A percentile compares a stretch with the other conserved stretches of the same genome.
These are phyloP conservation scores for Barnardius zonarius DNA, from an alignment of 2,113 vertebrate species.

Conservation along the genomic window DNA sequence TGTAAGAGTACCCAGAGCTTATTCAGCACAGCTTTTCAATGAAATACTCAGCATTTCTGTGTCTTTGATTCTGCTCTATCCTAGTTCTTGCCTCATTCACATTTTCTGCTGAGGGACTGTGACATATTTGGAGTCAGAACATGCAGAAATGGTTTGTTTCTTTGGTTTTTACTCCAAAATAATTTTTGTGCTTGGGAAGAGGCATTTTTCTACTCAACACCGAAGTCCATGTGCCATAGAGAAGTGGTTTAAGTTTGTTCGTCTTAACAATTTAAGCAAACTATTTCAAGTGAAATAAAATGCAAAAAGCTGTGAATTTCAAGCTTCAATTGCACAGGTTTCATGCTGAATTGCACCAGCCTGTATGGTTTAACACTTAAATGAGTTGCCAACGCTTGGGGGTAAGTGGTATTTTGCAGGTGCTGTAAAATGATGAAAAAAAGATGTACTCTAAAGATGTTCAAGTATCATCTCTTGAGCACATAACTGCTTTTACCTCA, in stretches of 20 bases:
- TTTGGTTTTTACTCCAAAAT: not conserved
- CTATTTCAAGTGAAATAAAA: not conserved
- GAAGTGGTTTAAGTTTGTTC: not conserved
- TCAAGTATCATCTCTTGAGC: not conserved
- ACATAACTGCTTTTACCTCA: not conserved
- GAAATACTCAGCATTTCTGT: not conserved
- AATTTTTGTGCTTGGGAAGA: not conserved
- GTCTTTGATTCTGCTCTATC: not conserved
- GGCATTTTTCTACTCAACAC: not conserved
- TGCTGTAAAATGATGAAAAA: not conserved
- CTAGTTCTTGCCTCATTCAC: not conserved
- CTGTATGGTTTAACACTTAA: not conserved
- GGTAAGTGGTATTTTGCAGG: not conserved
- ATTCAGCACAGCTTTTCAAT: not conserved
- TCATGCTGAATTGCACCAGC: not conserved
- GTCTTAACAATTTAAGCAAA: not conserved
- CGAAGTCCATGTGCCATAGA: not conserved
- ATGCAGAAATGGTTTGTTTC: not conserved
- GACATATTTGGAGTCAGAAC: not conserved
- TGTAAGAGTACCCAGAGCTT: not conserved
- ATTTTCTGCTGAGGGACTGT: not conserved
- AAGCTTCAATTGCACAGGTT: not conserved
- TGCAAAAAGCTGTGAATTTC: not conserved
- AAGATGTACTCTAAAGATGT: not conserved
- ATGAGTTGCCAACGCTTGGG: rapidly evolving